Evolutionary conservation across 2,797 vertebrate species (phyloP).

Genomic region (Ctenochaetus hawaiiensis): DNA sequence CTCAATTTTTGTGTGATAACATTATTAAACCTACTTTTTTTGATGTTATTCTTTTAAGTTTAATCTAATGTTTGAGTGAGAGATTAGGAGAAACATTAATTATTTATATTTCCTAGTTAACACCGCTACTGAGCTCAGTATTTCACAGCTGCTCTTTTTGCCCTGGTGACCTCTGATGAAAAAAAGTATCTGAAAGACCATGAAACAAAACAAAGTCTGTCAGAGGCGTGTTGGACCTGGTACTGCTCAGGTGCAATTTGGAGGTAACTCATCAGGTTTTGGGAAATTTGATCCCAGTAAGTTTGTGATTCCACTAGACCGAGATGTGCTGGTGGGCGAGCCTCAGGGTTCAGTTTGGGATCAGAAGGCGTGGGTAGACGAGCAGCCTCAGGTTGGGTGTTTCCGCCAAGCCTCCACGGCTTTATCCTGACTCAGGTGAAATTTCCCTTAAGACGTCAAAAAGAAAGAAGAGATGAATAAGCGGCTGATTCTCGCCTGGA

Average conservation of each 20-base stretch:
- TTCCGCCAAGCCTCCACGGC: conserved; percentile 21
- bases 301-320: not conserved
- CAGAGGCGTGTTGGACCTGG: not conserved
- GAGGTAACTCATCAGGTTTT: conserved; percentile 29
- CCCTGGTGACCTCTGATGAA: conserved; percentile 8
- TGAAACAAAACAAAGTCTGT: not conserved
- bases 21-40: not conserved
- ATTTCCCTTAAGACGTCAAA: conserved; percentile 56
- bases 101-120: not conserved
- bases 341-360: conserved; percentile 22
- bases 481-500: conserved; percentile 67
- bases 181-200: not conserved
- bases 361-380: conserved; percentile 38
- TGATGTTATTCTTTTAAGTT: not conserved
- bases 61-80: not conserved
- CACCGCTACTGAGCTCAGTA: not conserved
- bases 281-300: conserved; percentile 14
- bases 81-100: too few relatives aligned
- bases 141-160: not conserved
- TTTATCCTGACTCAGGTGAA: conserved; percentile 79
- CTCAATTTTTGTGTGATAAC: not conserved
- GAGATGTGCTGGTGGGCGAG: not conserved
- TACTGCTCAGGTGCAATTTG: not conserved
- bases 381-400: conserved; percentile 46
- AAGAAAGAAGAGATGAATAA: conserved; percentile 70